Evolutionary conservation across 92 coral and sea anemone species (phyloP).

Genomic region (Zoanthus sansibaricus): DNA sequence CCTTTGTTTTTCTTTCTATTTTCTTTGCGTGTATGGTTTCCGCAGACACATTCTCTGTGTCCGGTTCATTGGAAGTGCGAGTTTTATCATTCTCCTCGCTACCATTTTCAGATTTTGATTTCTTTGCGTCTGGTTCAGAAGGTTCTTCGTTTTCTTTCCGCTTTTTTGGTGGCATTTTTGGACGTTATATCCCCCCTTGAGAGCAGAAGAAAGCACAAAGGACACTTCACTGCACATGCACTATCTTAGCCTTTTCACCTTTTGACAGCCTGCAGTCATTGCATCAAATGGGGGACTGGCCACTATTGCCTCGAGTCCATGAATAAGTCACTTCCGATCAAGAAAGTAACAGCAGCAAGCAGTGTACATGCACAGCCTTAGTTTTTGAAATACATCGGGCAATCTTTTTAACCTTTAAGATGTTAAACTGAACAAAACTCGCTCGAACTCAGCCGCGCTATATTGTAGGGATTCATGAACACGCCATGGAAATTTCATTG

Average conservation of each 20-base stretch:
- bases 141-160: constrained; percentile 71
- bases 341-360: too few relatives aligned
- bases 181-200: constrained; percentile 25
- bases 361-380: too few relatives aligned
- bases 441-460: too few relatives aligned
- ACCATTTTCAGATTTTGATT: constrained; percentile 64
- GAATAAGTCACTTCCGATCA: not conserved
- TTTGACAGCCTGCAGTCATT: constrained; percentile 26
- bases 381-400: too few relatives aligned
- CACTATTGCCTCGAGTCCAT: constrained; percentile 31
- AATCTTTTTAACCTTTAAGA: too few relatives aligned
- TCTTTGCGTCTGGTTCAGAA: constrained; percentile 76
- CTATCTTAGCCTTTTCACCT: constrained; percentile 1
- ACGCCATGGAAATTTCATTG: too few relatives aligned
- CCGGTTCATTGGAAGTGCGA: not conserved
- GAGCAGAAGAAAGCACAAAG: constrained; percentile 44
- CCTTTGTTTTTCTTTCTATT: constrained; percentile 36
- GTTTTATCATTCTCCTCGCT: constrained; percentile 23
- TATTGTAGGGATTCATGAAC: too few relatives aligned
- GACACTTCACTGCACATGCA: constrained; percentile 44
- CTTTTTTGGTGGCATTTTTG: constrained; percentile 76
- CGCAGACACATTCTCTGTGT: constrained; percentile 16
- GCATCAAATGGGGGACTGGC: constrained; percentile 28
- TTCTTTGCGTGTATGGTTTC: constrained; percentile 22
- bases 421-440: too few relatives aligned